Percentiles rank a stretch among this genome's conserved stretches.
Evolutionary conservation across 2,888 invertebrate genomes (phyloP).

Genomic region (Gortyna flavago): DNA sequence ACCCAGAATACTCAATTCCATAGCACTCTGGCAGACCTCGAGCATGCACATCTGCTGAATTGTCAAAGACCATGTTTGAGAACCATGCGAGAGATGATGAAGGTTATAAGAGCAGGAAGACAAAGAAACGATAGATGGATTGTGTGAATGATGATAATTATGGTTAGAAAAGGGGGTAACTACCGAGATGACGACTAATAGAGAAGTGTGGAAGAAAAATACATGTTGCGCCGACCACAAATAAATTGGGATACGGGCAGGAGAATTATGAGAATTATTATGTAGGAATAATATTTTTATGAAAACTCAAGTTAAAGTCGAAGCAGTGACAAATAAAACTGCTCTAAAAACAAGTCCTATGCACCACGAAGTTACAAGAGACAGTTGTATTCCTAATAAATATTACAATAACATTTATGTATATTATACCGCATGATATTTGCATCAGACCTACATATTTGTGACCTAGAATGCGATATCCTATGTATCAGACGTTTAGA

Average conservation of each 20-base stretch:
- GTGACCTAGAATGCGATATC: conserved; percentile 57
- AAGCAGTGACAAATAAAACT: neutral
- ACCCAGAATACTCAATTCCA: no score
- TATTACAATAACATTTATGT: conserved; percentile 50
- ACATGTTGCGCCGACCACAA: neutral
- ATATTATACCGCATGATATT: conserved; percentile 25
- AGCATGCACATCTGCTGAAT: no score
- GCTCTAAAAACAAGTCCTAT: neutral
- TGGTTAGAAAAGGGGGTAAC: no score
- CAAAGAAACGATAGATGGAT: no score
- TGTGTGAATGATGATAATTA: no score
- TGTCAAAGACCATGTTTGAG: no score
- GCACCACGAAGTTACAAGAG: neutral
- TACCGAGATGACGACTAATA: neutral
- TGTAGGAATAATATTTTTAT: neutral
- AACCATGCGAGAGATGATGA: no score
- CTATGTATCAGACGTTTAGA: conserved; percentile 37
- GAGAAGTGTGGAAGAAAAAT: neutral
- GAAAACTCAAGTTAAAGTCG: no score
- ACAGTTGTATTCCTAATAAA: conserved; percentile 27
- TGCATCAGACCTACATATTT: conserved; percentile 46
- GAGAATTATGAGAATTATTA: neutral
- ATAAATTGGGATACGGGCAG: neutral
- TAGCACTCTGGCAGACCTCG: no score
- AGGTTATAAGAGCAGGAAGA: no score